Conservation (phyloP, 2,888 invertebrate genomes). For the Micropterix aruncella region DNA sequence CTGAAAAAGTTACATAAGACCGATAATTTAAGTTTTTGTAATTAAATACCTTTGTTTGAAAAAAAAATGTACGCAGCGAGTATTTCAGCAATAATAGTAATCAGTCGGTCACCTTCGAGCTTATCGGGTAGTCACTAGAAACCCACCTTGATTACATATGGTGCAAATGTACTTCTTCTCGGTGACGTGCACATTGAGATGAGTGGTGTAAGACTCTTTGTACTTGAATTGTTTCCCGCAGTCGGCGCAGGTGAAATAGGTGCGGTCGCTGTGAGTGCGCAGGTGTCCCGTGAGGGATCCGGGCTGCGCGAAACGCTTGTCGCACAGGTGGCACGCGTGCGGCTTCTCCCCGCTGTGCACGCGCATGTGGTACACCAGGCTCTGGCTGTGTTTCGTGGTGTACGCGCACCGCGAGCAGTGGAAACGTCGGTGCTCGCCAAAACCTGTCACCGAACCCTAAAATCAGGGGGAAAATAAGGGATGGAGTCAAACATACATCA, state of each 20-base stretch:
- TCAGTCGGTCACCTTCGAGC: too few species aligned
- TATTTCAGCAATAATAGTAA: too few species aligned
- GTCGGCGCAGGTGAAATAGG: slow-evolving; percentile 26
- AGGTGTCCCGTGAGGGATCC: slow-evolving; percentile 29
- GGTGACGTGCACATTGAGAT: slow-evolving; percentile 24
- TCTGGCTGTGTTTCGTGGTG: slow-evolving; percentile 31
- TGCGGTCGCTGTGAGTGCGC: slow-evolving; percentile 26
- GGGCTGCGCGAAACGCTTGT: slow-evolving; percentile 30
- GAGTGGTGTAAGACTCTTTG: slow-evolving; percentile 28
- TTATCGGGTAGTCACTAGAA: too few species aligned
- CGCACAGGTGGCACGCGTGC: slow-evolving; percentile 27
- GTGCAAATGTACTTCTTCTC: slow-evolving; percentile 22
- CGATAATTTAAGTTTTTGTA: too few species aligned
- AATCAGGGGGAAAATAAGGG: too few species aligned
- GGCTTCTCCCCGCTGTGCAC: slow-evolving; percentile 32
- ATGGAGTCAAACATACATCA: too few species aligned
- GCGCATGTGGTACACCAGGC: slow-evolving; percentile 30
- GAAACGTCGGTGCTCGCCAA: slow-evolving; percentile 23
- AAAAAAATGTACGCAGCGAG: too few species aligned
- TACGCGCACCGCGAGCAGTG: slow-evolving; percentile 31
- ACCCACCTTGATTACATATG: slow-evolving; percentile 23
- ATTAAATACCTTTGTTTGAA: too few species aligned
- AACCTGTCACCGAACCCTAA: slow-evolving; percentile 26
- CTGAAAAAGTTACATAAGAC: too few species aligned
- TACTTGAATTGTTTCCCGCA: slow-evolving; percentile 38